Evolutionary conservation across 2,113 vertebrate genomes (phyloP), one percentile per base, ranked within the genome.

Genomic region (Sander lucioperca): DNA sequence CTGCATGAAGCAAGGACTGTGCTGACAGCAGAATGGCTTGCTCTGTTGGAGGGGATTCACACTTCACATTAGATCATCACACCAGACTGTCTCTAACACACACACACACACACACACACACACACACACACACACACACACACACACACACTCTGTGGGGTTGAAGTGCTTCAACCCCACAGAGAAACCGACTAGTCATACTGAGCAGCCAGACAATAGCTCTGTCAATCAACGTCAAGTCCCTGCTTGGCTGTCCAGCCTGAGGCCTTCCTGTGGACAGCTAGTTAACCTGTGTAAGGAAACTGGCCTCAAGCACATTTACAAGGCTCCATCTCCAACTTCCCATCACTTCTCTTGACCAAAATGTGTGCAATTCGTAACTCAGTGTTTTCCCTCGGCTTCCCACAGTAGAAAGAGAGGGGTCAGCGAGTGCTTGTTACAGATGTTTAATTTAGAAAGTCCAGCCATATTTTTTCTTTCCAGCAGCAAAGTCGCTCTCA

Each of bases 21-120:
- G 67, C 79, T 89, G 89, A 93, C 91, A 89, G 83, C 79, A 85
- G 88, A 91, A 92, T 87, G 82, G 82, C 72, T 79, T 25, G 74
- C 89, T 88, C 90, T 70, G 90, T 86, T 79, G 89, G 89, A 88
- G 78, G 11, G 70, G 61, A 86, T 88, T 93, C 83, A 86, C 86
- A 88, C 87, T 82, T 86, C 25, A 56, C 80, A 85, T 84, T 59
- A 75, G 74, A 88, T 85, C 77, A 86, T 80, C 69, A 39, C 50
- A 80, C 23, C 74, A 61, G 61, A 74, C 63, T 74, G 27, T 65
- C 47, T 72, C 19, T 30, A 39, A 66, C 56, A 25, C 76, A 45
- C 51, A 63, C 15, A 69, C 73, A 71, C 50, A 74, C 36, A 73
- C 72, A 58, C 61, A 45, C 61, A 61, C 74, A 75, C 77, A 72